A percentile compares a stretch with the other conserved stretches of the same genome.
Evolutionary conservation across 1,140 invertebrate species (phyloP).

Genomic region (Magallana angulata): DNA sequence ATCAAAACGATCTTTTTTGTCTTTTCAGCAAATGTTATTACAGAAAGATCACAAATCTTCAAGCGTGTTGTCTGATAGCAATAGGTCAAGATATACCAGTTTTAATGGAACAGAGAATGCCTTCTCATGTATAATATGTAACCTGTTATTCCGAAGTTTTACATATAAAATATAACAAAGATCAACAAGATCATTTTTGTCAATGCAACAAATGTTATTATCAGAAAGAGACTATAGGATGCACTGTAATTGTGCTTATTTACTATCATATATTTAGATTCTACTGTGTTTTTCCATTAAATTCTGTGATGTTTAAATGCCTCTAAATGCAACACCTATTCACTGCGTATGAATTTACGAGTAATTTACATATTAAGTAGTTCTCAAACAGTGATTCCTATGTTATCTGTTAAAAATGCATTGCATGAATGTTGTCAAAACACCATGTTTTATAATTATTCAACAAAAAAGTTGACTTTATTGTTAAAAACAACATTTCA

Average conservation of each 20-base stretch:
- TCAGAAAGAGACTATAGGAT: neutral
- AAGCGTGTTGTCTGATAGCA: neutral
- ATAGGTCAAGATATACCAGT: conserved; percentile 2
- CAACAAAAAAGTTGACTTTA: too few species aligned
- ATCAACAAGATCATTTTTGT: neutral
- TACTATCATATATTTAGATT: too few species aligned
- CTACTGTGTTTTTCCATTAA: too few species aligned
- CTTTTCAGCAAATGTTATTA: neutral
- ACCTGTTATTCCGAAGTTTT: conserved; percentile 1
- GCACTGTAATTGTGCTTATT: neutral
- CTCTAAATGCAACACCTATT: too few species aligned
- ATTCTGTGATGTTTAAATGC: too few species aligned
- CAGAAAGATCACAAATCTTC: neutral
- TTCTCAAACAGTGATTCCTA: too few species aligned
- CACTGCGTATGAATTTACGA: too few species aligned
- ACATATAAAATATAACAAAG: conserved; percentile 10
- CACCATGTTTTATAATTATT: too few species aligned
- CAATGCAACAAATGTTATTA: conserved; percentile 28
- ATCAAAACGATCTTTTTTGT: neutral
- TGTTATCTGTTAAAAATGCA: too few species aligned
- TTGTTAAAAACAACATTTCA: too few species aligned
- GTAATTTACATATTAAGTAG: too few species aligned
- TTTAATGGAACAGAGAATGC: conserved; percentile 1
- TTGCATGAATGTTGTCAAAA: too few species aligned
- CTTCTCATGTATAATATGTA: neutral